phyloP scores from a whole-genome alignment of 35 echinoderm and acorn worm genomes.

The Patiria miniata region DNA sequence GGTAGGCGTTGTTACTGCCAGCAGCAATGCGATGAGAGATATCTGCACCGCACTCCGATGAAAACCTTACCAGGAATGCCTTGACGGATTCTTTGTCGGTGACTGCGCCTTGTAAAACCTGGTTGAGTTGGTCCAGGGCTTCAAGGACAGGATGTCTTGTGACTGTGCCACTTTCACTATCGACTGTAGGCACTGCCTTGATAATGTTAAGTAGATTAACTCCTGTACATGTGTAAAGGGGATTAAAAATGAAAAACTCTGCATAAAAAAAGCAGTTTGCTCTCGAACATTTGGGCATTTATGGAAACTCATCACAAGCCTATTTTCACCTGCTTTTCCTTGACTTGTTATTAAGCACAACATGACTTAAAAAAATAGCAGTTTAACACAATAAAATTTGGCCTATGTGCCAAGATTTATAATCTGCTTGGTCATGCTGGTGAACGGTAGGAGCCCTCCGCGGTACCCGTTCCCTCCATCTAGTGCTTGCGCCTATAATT shows the following conservation, averaged over 20 bases:
- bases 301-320: not conserved
- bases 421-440: too few relatives aligned
- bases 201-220: constrained; percentile 15
- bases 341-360: too few relatives aligned
- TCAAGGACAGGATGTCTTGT: constrained; percentile 53
- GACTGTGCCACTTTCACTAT: constrained; percentile 20
- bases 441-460: too few relatives aligned
- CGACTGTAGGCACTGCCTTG: not conserved
- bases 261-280: not conserved
- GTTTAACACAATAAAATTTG: too few relatives aligned
- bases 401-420: too few relatives aligned
- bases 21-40: constrained; percentile 65
- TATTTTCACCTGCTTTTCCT: too few relatives aligned
- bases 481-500: too few relatives aligned
- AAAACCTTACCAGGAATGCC: constrained; percentile 38
- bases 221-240: not conserved
- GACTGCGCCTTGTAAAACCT: constrained; percentile 19
- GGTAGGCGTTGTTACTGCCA: constrained; percentile 64
- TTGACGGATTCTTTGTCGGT: constrained; percentile 8
- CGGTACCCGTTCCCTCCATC: too few relatives aligned
- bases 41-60: constrained; percentile 62
- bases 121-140: constrained; percentile 50
- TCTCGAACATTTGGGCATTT: not conserved
- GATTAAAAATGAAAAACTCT: not conserved
- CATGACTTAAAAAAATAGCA: too few relatives aligned